phyloP scores from a whole-genome alignment of 1,140 invertebrate genomes.

The Microplitis demolitor region DNA sequence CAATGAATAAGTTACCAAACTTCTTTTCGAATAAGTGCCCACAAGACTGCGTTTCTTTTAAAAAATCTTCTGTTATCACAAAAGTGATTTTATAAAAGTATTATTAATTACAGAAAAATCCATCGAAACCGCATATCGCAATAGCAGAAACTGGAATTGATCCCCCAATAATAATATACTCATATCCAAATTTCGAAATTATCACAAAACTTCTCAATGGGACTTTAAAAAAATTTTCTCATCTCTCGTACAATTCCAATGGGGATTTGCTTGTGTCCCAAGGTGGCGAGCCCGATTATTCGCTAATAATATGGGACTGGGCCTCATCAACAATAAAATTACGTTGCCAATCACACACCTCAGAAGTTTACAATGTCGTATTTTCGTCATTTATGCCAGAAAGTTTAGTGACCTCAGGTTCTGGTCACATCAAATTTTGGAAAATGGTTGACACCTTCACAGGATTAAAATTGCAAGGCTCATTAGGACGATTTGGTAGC shows the following conservation, averaged over 20 bases:
- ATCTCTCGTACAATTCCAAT: constrained; percentile 78
- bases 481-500: constrained; percentile 85
- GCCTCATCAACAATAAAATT: constrained; percentile 73
- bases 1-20: too few species aligned
- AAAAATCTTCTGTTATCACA: too few species aligned
- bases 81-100: too few species aligned
- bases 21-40: too few species aligned
- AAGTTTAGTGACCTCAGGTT: constrained; percentile 77
- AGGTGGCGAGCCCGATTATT: constrained; percentile 82
- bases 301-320: constrained; percentile 90
- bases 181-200: constrained; percentile 78
- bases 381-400: constrained; percentile 81
- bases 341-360: constrained; percentile 78
- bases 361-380: constrained; percentile 76
- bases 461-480: constrained; percentile 85
- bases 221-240: constrained; percentile 73
- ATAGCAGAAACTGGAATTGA: constrained; percentile 73
- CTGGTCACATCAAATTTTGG: constrained; percentile 89
- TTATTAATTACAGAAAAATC: constrained; percentile 68
- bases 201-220: constrained; percentile 75
- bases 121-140: constrained; percentile 72
- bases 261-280: constrained; percentile 82
- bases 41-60: not conserved
- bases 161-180: constrained; percentile 81
- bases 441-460: constrained; percentile 90